phyloP scores from a whole-genome alignment of 2,888 invertebrate genomes.

The Tenthredo scrophulariae region DNA sequence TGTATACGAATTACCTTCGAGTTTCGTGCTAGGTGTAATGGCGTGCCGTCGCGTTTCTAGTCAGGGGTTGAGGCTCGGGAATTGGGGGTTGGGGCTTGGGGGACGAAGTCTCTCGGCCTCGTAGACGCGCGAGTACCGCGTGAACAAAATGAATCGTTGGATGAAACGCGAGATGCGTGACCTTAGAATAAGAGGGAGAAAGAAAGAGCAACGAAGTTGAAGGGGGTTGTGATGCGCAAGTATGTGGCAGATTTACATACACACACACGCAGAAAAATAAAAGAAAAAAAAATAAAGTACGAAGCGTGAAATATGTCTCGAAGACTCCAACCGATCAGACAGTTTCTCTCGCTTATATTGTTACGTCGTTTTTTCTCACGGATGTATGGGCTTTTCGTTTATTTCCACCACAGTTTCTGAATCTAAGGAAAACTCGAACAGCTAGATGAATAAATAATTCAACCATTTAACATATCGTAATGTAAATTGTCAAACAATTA shows the following conservation, averaged over 20 bases:
- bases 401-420: background rate
- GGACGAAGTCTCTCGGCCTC: background rate
- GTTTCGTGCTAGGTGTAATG: conserved; percentile 14
- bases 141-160: conserved; percentile 41
- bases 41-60: conserved; percentile 33
- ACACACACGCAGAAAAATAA: background rate
- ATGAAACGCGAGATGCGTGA: conserved; percentile 42
- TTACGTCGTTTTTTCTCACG: background rate
- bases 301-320: background rate
- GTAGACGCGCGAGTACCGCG: conserved; percentile 2
- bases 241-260: background rate
- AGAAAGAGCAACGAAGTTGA: background rate
- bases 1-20: conserved; percentile 1
- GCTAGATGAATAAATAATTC: background rate
- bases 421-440: background rate
- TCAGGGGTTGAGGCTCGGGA: background rate
- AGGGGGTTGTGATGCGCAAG: background rate
- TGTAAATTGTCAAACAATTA: background rate
- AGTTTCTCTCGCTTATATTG: background rate
- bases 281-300: background rate
- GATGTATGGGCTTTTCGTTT: background rate
- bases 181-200: background rate
- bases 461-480: background rate
- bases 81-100: background rate
- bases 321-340: background rate